Evolutionary conservation across 1,140 invertebrate genomes (phyloP).

Genomic region (Gonioctena quinquepunctata): DNA sequence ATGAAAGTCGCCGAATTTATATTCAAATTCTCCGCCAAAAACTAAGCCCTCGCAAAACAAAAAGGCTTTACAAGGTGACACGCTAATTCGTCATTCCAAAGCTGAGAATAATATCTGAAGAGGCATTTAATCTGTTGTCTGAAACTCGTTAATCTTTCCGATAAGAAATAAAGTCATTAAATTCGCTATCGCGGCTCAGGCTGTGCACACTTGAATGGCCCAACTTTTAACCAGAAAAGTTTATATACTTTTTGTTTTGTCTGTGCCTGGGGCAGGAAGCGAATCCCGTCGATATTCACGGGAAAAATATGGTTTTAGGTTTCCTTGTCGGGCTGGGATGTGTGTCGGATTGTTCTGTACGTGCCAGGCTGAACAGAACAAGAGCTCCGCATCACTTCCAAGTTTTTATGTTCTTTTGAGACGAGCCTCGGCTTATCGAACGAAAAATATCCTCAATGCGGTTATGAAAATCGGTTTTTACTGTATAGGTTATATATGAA

Average conservation of each 20-base stretch:
- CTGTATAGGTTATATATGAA: too few relatives aligned
- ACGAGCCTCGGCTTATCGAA: too few relatives aligned
- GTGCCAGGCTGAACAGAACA: background rate
- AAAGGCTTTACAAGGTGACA: constrained; percentile 35
- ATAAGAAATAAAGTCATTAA: constrained; percentile 52
- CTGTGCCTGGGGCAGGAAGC: constrained; percentile 3
- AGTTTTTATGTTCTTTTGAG: too few relatives aligned
- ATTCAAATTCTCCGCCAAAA: background rate
- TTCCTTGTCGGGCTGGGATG: background rate
- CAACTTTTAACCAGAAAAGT: constrained; percentile 51
- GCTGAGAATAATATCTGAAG: constrained; percentile 40
- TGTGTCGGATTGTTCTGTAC: background rate
- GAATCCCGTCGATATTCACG: background rate
- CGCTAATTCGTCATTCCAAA: constrained; percentile 35
- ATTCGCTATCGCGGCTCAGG: constrained; percentile 44
- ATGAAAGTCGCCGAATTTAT: background rate
- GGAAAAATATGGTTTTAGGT: background rate
- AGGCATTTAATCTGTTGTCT: constrained; percentile 45
- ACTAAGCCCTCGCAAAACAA: constrained; percentile 13
- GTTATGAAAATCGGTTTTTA: too few relatives aligned
- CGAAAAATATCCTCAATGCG: too few relatives aligned
- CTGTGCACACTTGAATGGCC: constrained; percentile 34
- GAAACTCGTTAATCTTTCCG: constrained; percentile 47
- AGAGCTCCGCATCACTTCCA: too few relatives aligned
- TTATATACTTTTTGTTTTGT: constrained; percentile 38